Percentiles rank a stretch among this genome's conserved stretches.
Evolutionary conservation across 2,888 invertebrate genomes (phyloP).

Genomic region (Polydrusus cervinus): DNA sequence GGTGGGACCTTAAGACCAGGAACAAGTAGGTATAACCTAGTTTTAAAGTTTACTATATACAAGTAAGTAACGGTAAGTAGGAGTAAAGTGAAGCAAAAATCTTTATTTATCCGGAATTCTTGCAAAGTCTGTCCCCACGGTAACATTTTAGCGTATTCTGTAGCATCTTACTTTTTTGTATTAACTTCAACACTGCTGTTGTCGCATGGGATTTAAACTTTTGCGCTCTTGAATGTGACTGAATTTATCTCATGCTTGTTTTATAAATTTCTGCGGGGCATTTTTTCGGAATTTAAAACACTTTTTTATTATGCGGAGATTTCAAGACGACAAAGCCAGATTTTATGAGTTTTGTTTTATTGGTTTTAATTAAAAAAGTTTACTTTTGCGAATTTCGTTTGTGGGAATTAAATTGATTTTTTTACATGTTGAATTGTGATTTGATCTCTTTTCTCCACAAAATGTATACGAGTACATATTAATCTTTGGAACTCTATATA

Average conservation of each 20-base stretch:
- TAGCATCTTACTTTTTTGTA: conserved; percentile 50
- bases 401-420: background rate
- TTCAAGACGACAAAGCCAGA: conserved; percentile 15
- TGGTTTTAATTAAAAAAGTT: conserved; percentile 26
- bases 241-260: conserved; percentile 50
- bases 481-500: too few relatives aligned
- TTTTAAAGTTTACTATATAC: conserved; percentile 23
- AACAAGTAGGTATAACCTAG: conserved; percentile 23
- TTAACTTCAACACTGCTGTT: conserved; percentile 50
- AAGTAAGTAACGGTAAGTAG: conserved; percentile 25
- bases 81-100: conserved; percentile 40
- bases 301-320: conserved; percentile 40
- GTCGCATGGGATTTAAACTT: conserved; percentile 49
- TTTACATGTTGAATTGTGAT: background rate
- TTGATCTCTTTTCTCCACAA: too few relatives aligned
- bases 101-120: conserved; percentile 46
- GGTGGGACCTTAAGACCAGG: background rate
- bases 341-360: conserved; percentile 19
- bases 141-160: conserved; percentile 50
- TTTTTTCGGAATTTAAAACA: conserved; percentile 44
- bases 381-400: background rate
- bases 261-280: conserved; percentile 48
- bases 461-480: too few relatives aligned
- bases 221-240: conserved; percentile 45
- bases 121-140: conserved; percentile 47